Percentiles rank a stretch among this genome's conserved stretches.
phyloP scores from a whole-genome alignment of 2,888 invertebrate genomes.

The Smittia sp. region DNA sequence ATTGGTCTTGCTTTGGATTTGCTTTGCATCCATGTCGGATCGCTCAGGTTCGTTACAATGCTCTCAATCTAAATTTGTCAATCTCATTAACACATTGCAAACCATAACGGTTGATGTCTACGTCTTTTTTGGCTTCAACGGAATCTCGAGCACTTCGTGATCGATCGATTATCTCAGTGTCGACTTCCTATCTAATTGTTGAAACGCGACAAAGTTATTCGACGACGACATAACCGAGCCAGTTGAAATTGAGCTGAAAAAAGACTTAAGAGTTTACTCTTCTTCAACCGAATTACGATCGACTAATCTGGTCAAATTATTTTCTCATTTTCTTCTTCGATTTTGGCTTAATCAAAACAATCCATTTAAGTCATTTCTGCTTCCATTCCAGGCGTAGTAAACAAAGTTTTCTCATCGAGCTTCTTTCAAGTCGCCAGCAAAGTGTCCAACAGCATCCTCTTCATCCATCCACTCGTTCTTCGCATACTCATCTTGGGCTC shows the following conservation, averaged over 20 bases:
- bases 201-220: slow-evolving; percentile 33
- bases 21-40: slow-evolving; percentile 43
- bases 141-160: too few relatives aligned
- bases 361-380: too few relatives aligned
- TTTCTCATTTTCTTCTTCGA: slow-evolving; percentile 44
- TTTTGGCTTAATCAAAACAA: too few relatives aligned
- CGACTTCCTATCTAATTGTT: too few relatives aligned
- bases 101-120: slow-evolving; percentile 1
- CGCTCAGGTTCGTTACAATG: background rate
- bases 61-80: background rate
- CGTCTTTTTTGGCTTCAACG: too few relatives aligned
- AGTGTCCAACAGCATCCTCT: slow-evolving; percentile 57
- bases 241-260: too few relatives aligned
- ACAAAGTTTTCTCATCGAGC: slow-evolving; percentile 53
- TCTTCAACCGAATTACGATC: too few relatives aligned
- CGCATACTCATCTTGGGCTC: slow-evolving; percentile 54
- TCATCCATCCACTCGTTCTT: slow-evolving; percentile 57
- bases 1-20: slow-evolving; percentile 53
- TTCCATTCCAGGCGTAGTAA: slow-evolving; percentile 52
- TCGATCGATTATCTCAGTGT: too few relatives aligned
- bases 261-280: too few relatives aligned
- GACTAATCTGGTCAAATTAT: background rate
- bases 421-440: slow-evolving; percentile 57
- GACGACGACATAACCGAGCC: background rate
- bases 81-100: background rate